A percentile compares a stretch with the other conserved stretches of the same genome.
phyloP scores from a whole-genome alignment of 2,888 invertebrate genomes.

The Ptychoptera albimana region DNA sequence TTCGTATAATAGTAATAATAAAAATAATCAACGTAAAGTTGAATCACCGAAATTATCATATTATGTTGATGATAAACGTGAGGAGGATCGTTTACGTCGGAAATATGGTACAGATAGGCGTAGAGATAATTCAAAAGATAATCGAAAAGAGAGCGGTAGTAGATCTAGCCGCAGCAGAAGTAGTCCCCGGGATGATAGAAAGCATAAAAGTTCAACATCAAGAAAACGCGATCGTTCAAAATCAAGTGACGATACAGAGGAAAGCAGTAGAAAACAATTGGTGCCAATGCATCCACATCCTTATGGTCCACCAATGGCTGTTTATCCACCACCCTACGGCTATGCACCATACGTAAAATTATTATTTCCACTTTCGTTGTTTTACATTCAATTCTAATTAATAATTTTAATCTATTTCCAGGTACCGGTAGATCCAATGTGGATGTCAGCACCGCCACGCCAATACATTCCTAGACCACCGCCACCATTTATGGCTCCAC shows the following conservation, averaged over 20 bases:
- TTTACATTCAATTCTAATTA: too few relatives aligned
- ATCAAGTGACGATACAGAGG: background rate
- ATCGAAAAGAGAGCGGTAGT: background rate
- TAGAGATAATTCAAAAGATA: background rate
- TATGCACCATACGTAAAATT: background rate
- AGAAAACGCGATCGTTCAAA: background rate
- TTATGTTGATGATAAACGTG: background rate
- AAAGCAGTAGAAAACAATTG: background rate
- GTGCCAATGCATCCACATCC: background rate
- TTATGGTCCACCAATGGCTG: background rate
- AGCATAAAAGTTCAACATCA: background rate
- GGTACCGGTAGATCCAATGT: background rate
- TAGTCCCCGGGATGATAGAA: background rate
- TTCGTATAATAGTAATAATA: slow-evolving; percentile 1
- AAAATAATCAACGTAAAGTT: background rate
- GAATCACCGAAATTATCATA: background rate
- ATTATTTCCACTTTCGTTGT: too few relatives aligned
- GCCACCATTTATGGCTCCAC: background rate
- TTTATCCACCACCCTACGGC: background rate
- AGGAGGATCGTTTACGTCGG: slow-evolving; percentile 1
- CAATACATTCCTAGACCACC: background rate
- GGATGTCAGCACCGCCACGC: background rate
- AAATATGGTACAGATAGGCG: background rate
- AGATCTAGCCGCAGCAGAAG: too few relatives aligned
- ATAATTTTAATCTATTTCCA: background rate